Percentiles rank a stretch among this genome's conserved stretches.
These are phyloP conservation scores for Cordylochernes scorpioides DNA, from an alignment of 2,888 invertebrate species.

Conservation along the genomic window DNA sequence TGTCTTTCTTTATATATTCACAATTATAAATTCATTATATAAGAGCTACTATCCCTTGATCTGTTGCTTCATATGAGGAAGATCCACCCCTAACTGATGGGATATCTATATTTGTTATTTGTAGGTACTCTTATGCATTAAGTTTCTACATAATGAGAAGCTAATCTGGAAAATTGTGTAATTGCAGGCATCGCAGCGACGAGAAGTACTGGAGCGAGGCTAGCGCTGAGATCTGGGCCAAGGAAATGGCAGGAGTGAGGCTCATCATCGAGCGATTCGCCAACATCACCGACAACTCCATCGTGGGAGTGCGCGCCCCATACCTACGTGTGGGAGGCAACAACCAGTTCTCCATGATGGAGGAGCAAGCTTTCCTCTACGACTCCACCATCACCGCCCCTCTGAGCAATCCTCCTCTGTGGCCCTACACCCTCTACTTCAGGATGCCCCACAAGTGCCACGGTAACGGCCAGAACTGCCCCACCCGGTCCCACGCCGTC, in stretches of 20 bases:
- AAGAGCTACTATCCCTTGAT: no score
- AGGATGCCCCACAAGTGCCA: constrained; percentile 58
- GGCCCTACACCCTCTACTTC: constrained; percentile 92
- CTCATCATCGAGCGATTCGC: constrained; percentile 46
- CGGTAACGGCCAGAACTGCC: constrained; percentile 63
- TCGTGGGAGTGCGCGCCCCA: constrained; percentile 62
- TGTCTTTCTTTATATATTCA: no score
- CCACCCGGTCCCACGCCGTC: constrained; percentile 58
- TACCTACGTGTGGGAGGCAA: constrained; percentile 72
- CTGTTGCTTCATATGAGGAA: no score
- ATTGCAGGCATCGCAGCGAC: constrained; percentile 46
- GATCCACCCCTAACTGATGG: no score
- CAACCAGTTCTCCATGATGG: constrained; percentile 90
- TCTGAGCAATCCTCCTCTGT: constrained; percentile 60
- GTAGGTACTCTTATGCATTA: not conserved
- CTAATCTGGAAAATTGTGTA: no score
- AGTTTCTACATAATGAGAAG: not conserved
- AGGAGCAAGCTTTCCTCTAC: constrained; percentile 74
- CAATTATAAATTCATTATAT: no score
- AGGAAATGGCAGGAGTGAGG: constrained; percentile 74
- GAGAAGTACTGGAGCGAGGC: constrained; percentile 70
- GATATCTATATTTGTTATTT: not conserved
- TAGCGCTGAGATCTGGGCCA: constrained; percentile 66
- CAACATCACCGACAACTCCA: constrained; percentile 69
- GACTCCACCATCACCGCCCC: constrained; percentile 82